Evolutionary conservation across 2,113 vertebrate species (phyloP).

Genomic region (Ameiurus melas): DNA sequence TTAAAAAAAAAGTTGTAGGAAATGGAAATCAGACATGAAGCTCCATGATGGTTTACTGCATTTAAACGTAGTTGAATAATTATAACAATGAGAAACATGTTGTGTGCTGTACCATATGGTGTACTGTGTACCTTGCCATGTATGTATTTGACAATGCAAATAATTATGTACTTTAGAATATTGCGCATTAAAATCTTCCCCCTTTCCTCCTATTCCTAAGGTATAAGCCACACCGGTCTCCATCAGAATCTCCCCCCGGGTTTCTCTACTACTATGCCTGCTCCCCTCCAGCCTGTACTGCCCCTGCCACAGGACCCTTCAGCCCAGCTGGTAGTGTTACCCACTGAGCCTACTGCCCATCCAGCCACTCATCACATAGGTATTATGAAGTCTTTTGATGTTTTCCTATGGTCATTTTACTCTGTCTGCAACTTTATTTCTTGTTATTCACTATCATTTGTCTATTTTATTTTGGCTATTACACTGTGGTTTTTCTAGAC

Average conservation of each 20-base stretch:
- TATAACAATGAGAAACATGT: not conserved
- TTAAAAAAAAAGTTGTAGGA: not conserved
- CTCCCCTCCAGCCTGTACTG: conserved; percentile 89
- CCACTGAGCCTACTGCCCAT: conserved; percentile 83
- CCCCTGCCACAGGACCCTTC: conserved; percentile 90
- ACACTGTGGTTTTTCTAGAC: not conserved
- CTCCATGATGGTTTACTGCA: not conserved
- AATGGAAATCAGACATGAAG: not conserved
- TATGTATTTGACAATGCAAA: not conserved
- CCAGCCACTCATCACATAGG: conserved; percentile 84
- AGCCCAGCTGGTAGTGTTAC: conserved; percentile 88
- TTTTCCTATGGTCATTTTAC: not conserved
- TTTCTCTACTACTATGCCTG: conserved; percentile 88
- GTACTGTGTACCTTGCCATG: not conserved
- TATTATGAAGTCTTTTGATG: conserved; percentile 56
- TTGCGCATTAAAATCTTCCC: not conserved
- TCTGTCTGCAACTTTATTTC: not conserved
- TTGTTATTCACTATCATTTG: conserved; percentile 1
- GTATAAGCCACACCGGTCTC: conserved; percentile 88
- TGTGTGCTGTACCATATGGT: not conserved
- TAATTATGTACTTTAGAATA: not conserved
- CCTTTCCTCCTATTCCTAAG: conserved; percentile 64
- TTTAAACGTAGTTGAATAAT: not conserved
- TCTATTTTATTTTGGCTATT: conserved; percentile 1
- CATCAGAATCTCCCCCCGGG: conserved; percentile 94